A percentile compares a stretch with the other conserved stretches of the same genome.
phyloP scores from a whole-genome alignment of 2,113 vertebrate genomes.

The Todiramphus saurophagus region DNA sequence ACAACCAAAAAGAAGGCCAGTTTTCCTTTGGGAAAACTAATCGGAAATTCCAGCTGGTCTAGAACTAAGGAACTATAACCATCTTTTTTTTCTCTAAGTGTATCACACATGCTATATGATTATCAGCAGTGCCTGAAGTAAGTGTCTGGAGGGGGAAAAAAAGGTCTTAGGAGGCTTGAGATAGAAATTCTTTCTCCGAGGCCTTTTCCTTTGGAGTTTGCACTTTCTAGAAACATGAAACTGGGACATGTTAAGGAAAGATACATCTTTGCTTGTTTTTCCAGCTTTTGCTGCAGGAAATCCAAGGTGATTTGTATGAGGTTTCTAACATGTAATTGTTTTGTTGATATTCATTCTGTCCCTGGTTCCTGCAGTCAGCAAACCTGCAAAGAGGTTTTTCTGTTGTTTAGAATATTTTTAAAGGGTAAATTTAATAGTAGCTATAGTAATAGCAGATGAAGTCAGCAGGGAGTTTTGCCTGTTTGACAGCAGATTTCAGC shows the following conservation, averaged over 20 bases:
- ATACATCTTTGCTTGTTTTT: not conserved
- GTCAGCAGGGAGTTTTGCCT: not conserved
- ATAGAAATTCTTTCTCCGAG: not conserved
- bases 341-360: not conserved
- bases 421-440: conserved; percentile 8
- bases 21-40: not conserved
- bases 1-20: not conserved
- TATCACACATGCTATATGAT: not conserved
- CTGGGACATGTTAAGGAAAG: not conserved
- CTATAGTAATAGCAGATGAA: not conserved
- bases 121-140: not conserved
- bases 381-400: not conserved
- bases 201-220: not conserved
- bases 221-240: not conserved
- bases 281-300: not conserved
- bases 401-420: not conserved
- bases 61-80: not conserved
- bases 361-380: not conserved
- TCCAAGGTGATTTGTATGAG: not conserved
- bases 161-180: not conserved
- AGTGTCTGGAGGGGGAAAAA: not conserved
- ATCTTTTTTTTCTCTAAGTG: not conserved
- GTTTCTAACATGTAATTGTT: not conserved
- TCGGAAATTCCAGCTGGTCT: not conserved
- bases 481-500: conserved; percentile 7